Percentiles rank a stretch among this genome's conserved stretches.
Evolutionary conservation across 2,797 vertebrate genomes (phyloP).

Genomic region (Rhincodon typus): DNA sequence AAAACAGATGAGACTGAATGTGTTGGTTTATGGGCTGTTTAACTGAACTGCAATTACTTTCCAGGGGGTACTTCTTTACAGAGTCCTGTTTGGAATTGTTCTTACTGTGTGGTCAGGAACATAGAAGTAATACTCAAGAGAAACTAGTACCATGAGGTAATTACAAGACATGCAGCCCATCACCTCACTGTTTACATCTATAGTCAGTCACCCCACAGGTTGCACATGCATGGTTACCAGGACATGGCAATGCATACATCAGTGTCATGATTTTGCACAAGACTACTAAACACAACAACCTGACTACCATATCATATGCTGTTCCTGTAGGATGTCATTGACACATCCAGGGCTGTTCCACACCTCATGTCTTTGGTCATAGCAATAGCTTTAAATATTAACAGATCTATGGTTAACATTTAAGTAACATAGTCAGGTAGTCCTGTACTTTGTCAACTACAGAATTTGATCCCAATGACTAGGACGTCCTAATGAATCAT

Average conservation of each 20-base stretch:
- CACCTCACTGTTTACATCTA: too few species aligned
- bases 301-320: background rate
- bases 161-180: background rate
- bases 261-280: background rate
- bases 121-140: background rate
- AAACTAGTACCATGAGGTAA: background rate
- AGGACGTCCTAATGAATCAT: background rate
- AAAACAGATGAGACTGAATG: slow-evolving; percentile 27
- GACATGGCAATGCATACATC: background rate
- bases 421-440: background rate
- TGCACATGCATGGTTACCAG: background rate
- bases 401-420: background rate
- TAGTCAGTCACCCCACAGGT: background rate
- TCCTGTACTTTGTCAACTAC: background rate
- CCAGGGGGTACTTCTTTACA: slow-evolving; percentile 29
- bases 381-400: background rate
- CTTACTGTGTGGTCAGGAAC: slow-evolving; percentile 2
- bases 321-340: background rate
- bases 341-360: background rate
- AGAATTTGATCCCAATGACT: background rate
- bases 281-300: background rate
- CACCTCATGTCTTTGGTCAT: background rate
- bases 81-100: background rate
- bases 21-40: background rate
- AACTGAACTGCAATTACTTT: slow-evolving; percentile 28